Percentiles rank a stretch among this genome's conserved stretches.
Conservation (phyloP, 2,113 vertebrate genomes). For the Saguinus imperator region DNA sequence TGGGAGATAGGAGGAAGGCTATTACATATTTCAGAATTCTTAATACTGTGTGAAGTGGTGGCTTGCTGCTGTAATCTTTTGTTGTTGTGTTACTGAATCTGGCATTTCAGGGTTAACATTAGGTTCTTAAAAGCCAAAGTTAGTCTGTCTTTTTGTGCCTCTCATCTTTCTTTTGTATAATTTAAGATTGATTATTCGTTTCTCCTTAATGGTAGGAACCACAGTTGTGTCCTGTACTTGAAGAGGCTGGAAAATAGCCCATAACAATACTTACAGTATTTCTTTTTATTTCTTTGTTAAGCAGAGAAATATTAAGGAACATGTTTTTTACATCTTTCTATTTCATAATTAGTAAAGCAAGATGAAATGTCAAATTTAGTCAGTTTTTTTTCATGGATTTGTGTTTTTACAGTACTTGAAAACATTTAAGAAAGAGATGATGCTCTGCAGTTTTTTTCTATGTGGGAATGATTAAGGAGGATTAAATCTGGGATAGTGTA, state of each 20-base stretch:
- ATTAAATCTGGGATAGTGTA: not conserved
- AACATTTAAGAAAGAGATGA: not conserved
- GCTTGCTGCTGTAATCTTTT: conserved; percentile 82
- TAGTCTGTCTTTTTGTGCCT: conserved; percentile 33
- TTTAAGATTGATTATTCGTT: conserved; percentile 49
- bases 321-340: not conserved
- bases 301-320: not conserved
- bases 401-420: conserved; percentile 67
- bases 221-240: conserved; percentile 41
- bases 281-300: conserved; percentile 19
- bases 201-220: not conserved
- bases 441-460: not conserved
- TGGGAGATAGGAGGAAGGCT: conserved; percentile 46
- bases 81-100: conserved; percentile 64
- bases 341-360: conserved; percentile 46
- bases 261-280: not conserved
- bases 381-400: conserved; percentile 1
- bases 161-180: conserved; percentile 17
- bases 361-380: not conserved
- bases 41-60: conserved; percentile 69
- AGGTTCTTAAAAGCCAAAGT: conserved; percentile 71
- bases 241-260: conserved; percentile 42
- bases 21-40: conserved; percentile 31
- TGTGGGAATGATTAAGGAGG: not conserved
- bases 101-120: conserved; percentile 61